Evolutionary conservation across 2,888 invertebrate species (phyloP).

Genomic region (Drosophila buzzatii): DNA sequence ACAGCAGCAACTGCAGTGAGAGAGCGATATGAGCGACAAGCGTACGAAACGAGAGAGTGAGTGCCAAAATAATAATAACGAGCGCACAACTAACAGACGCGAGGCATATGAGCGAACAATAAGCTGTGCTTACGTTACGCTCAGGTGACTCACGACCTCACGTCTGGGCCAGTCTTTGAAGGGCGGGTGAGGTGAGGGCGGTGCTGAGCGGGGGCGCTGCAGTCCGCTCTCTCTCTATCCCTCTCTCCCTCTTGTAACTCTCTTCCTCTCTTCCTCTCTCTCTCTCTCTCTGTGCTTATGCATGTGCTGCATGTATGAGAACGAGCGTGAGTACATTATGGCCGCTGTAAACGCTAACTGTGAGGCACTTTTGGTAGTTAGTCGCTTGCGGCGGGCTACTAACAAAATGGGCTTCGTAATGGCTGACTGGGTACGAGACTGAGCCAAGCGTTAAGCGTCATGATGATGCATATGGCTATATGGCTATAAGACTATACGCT

Average conservation of each 20-base stretch:
- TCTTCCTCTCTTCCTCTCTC: not conserved
- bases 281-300: constrained; percentile 23
- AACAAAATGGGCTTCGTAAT: constrained; percentile 79
- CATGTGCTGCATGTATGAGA: constrained; percentile 45
- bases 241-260: not conserved
- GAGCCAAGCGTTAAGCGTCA: constrained; percentile 74
- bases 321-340: constrained; percentile 49
- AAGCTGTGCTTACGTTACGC: constrained; percentile 82
- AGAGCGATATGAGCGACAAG: constrained; percentile 24
- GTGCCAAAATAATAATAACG: constrained; percentile 59
- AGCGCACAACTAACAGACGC: constrained; percentile 42
- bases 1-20: constrained; percentile 43
- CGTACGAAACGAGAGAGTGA: constrained; percentile 21
- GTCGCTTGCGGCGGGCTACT: constrained; percentile 75
- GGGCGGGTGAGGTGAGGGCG: constrained; percentile 60
- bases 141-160: constrained; percentile 82
- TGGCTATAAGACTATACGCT: not conserved
- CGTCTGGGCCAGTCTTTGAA: constrained; percentile 25
- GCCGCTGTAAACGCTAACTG: constrained; percentile 55
- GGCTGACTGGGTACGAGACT: constrained; percentile 70
- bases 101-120: constrained; percentile 58
- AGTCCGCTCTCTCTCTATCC: constrained; percentile 1
- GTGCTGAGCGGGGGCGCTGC: constrained; percentile 40
- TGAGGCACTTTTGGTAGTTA: constrained; percentile 70
- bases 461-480: constrained; percentile 57